phyloP scores from a whole-genome alignment of 1,140 invertebrate species.

The Nebria ingens region DNA sequence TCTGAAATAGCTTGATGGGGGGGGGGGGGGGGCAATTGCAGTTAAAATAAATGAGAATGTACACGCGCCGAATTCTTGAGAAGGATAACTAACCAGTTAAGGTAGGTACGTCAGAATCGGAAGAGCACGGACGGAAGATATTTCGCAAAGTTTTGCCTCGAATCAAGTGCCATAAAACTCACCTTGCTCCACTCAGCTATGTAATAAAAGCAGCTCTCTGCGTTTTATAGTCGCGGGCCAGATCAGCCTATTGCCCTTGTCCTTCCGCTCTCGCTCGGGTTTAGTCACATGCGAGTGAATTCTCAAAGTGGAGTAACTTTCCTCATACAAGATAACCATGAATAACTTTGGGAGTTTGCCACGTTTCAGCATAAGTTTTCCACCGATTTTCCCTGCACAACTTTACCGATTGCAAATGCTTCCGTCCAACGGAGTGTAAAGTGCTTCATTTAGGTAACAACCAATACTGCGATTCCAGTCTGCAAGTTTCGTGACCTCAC shows the following conservation, averaged over 20 bases:
- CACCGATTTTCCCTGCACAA: conserved; percentile 11
- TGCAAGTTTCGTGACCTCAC: background rate
- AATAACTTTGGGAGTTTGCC: conserved; percentile 18
- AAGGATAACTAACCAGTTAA: no score
- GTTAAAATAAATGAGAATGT: no score
- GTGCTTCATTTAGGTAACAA: conserved; percentile 9
- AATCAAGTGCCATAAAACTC: conserved; percentile 19
- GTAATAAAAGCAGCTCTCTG: conserved; percentile 22
- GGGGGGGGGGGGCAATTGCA: no score
- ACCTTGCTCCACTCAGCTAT: conserved; percentile 17
- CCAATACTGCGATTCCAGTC: background rate
- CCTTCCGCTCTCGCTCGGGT: conserved; percentile 18
- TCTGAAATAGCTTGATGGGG: no score
- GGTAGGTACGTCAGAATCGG: background rate
- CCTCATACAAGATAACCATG: conserved; percentile 22
- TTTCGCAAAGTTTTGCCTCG: conserved; percentile 14
- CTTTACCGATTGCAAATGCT: conserved; percentile 1
- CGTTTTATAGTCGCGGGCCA: conserved; percentile 20
- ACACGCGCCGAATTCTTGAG: no score
- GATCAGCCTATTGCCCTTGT: background rate
- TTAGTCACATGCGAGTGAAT: conserved; percentile 25
- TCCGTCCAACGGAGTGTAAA: conserved; percentile 6
- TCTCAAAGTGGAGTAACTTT: conserved; percentile 23
- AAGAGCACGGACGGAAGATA: conserved; percentile 10
- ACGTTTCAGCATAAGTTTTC: conserved; percentile 17